These are phyloP conservation scores for Melanitta fusca DNA, from an alignment of 2,797 vertebrate species.

Conservation along the genomic window DNA sequence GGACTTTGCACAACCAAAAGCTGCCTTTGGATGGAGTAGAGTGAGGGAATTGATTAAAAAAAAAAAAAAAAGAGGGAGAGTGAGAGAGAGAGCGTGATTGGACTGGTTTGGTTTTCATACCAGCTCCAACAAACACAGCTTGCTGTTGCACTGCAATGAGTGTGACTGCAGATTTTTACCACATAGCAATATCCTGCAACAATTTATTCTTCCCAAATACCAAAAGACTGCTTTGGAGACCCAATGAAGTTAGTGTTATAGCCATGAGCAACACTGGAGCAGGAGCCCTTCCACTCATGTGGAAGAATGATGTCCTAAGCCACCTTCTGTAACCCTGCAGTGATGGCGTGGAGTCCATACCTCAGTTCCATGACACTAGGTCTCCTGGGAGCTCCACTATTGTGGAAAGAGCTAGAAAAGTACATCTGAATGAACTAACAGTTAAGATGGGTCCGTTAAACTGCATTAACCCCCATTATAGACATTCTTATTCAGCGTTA, in stretches of 20 bases:
- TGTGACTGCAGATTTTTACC: neutral
- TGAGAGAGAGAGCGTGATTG: no score
- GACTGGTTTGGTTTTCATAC: neutral
- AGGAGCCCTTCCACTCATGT: neutral
- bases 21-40: neutral
- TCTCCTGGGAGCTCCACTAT: neutral
- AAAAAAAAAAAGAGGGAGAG: no score
- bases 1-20: neutral
- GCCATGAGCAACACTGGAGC: accelerated
- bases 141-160: neutral
- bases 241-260: accelerated
- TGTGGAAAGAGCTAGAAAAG: neutral
- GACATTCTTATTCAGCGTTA: slow-evolving; percentile 10
- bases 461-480: neutral
- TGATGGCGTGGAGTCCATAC: neutral
- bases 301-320: neutral
- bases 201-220: neutral
- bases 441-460: slow-evolving; percentile 28
- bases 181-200: neutral
- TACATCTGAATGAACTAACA: neutral
- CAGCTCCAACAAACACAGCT: neutral
- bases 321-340: neutral
- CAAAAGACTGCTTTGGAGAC: neutral
- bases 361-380: accelerated
- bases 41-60: neutral